Evolutionary conservation across 2,888 invertebrate species (phyloP), one percentile per base, ranked within the genome.

Genomic region (Xylota segnis): DNA sequence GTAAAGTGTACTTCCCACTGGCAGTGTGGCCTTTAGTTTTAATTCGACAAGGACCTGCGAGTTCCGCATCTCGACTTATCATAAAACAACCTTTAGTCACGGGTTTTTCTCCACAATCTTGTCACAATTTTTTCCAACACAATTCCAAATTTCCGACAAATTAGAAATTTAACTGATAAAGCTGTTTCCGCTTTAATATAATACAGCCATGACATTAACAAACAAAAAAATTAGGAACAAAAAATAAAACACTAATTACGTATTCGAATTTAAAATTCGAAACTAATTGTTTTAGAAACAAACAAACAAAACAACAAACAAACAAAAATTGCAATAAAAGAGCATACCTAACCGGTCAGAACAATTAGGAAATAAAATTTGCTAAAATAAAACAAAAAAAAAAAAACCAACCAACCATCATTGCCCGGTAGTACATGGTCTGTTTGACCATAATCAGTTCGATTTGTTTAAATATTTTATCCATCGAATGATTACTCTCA

Each of bases 371-470:
- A 50, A 12, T 23, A 18, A 50, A 66, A 47, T 14, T 27, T 10
- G n/a, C n/a, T n/a, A n/a, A 16, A 56, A 65, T 5, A 58, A 47
- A 56, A 37, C n/a, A 40, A 72, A 68, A 47, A 50, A 23, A 18
- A 6, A 6, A 23, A 66, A 77, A 92, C 92, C 89, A 77, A 92
- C 92, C 89, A 90, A 96, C 96, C 96, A 95, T 93, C 89, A 94
- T 92, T 16, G 94, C 94, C 14, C 94, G 94, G 88, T 95, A 93
- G 92, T 96, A 96, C 88, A 96, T 90, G 88, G 94, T 93, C 70
- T 95, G 95, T 88, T 94, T 93, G 66, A 94, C 93, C 90, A 95
- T 93, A 77, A 94, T 91, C 52, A 94, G 93, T 88, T 94, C 93
- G 45, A 96, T 93, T 81, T 94, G 93, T 65, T 93, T 91, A 87